Evolutionary conservation across 1,140 invertebrate species (phyloP), one percentile per base, ranked within the genome.

Genomic region (Apis cerana): DNA sequence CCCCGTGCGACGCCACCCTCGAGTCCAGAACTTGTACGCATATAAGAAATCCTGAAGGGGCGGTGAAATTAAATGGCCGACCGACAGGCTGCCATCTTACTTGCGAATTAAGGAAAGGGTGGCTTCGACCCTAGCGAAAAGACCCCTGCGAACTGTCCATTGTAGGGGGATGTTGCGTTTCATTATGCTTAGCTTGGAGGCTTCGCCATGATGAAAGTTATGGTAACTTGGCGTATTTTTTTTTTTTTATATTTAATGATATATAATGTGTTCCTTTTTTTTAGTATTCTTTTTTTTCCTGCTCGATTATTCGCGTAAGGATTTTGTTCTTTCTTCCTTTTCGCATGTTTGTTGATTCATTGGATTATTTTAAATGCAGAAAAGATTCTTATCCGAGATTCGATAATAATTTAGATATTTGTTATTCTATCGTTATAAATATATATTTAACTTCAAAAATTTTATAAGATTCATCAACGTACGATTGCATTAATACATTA

Each of bases 31-130:
- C 67, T 48, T 15, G 43, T 75, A 76, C 75, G 87, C 87, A 82
- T 71, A 58, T 71, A 88, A 87, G 86, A 88, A 85, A 67, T 74
- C 48, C 83, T 72, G 77, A 8, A 61, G 84, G 86, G 82, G 74
- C 62, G 56, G 67, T 69, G 19, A 61, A 86, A 76, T 68, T 80
- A 82, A 88, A 89, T 89, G 88, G 88, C 88, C 68, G 88, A 78
- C 80, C 75, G 56, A 59, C 67, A 89, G 86, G 84, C 91, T 91
- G 91, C 91, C 91, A 92, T 92, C 92, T 94, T 93, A 93, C 90
- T 93, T 91, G 90, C 88, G 92, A 91, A 92, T 92, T 93, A 93
- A 94, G 92, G 89, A 91, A 91, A 91, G 92, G 92, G 90, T 90
- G 72, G 52, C 10, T 12, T 27, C 65, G 61, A 87, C 88, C 85